Evolutionary conservation across 2,888 invertebrate species (phyloP).

Genomic region (Quadroppia sp.): DNA sequence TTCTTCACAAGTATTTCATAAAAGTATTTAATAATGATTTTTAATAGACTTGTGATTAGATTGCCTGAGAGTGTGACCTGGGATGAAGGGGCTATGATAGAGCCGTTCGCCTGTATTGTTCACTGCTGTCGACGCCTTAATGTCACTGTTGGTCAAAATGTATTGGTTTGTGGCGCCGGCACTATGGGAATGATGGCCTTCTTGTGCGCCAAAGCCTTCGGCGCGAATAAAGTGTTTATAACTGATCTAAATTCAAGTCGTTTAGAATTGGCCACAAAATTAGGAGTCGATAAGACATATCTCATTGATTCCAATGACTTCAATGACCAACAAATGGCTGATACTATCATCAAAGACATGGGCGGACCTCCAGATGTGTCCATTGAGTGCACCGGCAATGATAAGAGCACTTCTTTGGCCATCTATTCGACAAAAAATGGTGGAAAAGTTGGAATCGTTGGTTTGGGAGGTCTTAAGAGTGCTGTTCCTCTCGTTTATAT

Average conservation of each 20-base stretch:
- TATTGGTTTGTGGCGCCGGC: conserved; percentile 61
- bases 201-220: conserved; percentile 50
- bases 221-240: conserved; percentile 50
- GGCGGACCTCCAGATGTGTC: conserved; percentile 60
- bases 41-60: conserved; percentile 55
- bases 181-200: conserved; percentile 55
- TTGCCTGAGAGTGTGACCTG: conserved; percentile 81
- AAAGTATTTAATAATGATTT: background rate
- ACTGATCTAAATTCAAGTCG: conserved; percentile 48
- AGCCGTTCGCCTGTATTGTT: conserved; percentile 64
- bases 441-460: conserved; percentile 42
- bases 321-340: conserved; percentile 50
- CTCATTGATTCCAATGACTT: conserved; percentile 53
- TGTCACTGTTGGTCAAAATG: conserved; percentile 49
- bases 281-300: conserved; percentile 53
- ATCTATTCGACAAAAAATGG: conserved; percentile 54
- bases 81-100: conserved; percentile 89
- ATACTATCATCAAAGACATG: conserved; percentile 49
- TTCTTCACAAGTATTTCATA: conserved; percentile 56
- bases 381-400: conserved; percentile 84
- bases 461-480: conserved; percentile 40
- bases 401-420: conserved; percentile 70
- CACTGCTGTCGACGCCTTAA: conserved; percentile 51
- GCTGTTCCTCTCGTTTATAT: conserved; percentile 39
- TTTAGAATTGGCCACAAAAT: conserved; percentile 52